Evolutionary conservation across 1,140 invertebrate genomes (phyloP).

Genomic region (Colletes gigas): DNA sequence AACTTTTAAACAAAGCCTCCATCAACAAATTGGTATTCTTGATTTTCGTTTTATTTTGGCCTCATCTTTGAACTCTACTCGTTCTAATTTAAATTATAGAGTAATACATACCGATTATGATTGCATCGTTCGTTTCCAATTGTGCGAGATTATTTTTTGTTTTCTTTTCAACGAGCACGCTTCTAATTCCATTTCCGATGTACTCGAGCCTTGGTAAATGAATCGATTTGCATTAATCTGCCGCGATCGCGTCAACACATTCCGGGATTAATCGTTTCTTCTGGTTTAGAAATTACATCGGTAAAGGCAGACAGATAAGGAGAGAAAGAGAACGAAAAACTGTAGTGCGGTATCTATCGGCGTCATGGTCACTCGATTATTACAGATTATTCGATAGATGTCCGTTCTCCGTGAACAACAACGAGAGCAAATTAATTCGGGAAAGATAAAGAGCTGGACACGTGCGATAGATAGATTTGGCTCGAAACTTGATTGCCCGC

Average conservation of each 20-base stretch:
- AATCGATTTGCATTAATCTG: constrained; percentile 14
- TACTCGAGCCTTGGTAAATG: background rate
- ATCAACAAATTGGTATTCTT: too few relatives aligned
- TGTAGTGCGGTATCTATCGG: constrained; percentile 8
- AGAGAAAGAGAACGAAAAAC: background rate
- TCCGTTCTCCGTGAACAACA: background rate
- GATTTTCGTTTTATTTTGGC: too few relatives aligned
- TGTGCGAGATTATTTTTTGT: too few relatives aligned
- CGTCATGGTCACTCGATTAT: constrained; percentile 20
- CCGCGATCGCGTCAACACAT: background rate
- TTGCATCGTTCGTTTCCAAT: too few relatives aligned
- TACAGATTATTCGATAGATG: constrained; percentile 34
- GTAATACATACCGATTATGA: too few relatives aligned
- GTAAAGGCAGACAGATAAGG: background rate
- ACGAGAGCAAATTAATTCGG: constrained; percentile 36
- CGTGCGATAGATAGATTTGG: constrained; percentile 41
- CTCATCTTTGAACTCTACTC: too few relatives aligned
- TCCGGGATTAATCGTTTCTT: background rate
- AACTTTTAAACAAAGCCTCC: too few relatives aligned
- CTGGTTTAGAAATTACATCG: background rate
- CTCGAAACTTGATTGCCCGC: background rate
- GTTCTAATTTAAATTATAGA: too few relatives aligned
- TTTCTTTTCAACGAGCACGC: background rate
- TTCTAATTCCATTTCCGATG: background rate
- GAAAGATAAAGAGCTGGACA: constrained; percentile 20